Conservation (phyloP, 1,140 invertebrate genomes). For the Ridgeia piscesae region DNA sequence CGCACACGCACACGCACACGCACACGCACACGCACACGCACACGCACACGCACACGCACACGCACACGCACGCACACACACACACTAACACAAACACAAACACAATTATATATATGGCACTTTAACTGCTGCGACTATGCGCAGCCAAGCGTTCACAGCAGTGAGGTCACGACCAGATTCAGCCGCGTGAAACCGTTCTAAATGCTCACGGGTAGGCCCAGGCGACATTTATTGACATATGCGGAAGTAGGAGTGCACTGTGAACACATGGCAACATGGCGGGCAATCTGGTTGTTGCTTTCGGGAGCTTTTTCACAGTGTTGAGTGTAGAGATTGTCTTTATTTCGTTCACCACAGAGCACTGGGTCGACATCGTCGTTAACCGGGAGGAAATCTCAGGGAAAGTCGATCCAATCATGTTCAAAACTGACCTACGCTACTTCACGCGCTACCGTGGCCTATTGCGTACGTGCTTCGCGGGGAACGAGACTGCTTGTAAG, state of each 20-base stretch:
- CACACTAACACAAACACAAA: too few species aligned
- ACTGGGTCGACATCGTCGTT: conserved; percentile 48
- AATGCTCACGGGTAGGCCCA: background rate
- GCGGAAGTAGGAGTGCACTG: background rate
- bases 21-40: too few species aligned
- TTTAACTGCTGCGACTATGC: too few species aligned
- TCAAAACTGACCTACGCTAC: conserved; percentile 34
- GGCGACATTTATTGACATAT: background rate
- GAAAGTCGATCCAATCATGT: too few species aligned
- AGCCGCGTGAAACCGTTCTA: background rate
- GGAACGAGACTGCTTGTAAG: conserved; percentile 48
- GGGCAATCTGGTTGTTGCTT: background rate
- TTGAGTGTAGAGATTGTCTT: conserved; percentile 27
- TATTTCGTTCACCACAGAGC: conserved; percentile 48
- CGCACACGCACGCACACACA: too few species aligned
- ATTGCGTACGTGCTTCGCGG: conserved; percentile 48
- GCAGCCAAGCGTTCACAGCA: too few species aligned
- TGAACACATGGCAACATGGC: background rate
- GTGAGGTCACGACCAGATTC: background rate
- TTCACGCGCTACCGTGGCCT: conserved; percentile 43
- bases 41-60: too few species aligned
- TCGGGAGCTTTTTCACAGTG: background rate
- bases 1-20: too few species aligned
- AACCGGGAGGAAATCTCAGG: conserved; percentile 22
- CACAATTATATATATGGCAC: too few species aligned